Evolutionary conservation across 2,888 invertebrate genomes (phyloP), one percentile per base, ranked within the genome.

Genomic region (Sialis fuliginosa): DNA sequence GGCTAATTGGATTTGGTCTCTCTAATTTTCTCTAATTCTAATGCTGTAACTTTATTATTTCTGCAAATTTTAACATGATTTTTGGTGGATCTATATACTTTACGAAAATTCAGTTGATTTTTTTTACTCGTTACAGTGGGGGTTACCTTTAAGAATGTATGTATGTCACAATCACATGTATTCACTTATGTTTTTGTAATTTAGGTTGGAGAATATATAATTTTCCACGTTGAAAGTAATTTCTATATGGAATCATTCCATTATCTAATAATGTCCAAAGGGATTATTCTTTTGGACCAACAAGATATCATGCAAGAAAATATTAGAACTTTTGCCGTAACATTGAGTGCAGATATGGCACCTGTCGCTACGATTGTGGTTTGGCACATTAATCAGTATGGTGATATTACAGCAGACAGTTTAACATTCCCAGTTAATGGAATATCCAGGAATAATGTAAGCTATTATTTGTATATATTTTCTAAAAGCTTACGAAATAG

Each of bases 381-480:
- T 44, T 96, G 92, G 77, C 79, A 85, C 61, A 77, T 91, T 1
- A 81, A 81, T 5, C 76, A 76, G 9, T 79, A 83, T 54, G 91
- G 88, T 0, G 84, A 85, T 57, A 82, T 95, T 44, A 77, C 92
- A 1, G 88, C 88, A 0, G 96, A 96, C 68, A 87, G 90, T 48
- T 70, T 96, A 48, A 93, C 93, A n/a, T 92, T 95, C 71, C 91
- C 92, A 0, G 93, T 96, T 31, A 91, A 95, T 66, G 93, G 93
- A 50, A 89, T 95, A 54, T 87, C 91, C 1, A 67, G 90, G 50
- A 93, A 96, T 62, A 90, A 92, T 61, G 84, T 83, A 59, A 62
- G 64, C 61, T 32, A 41, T 46, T 33, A 40, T 33, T 6, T 7
- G 10, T 8, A 33, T 44, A 13, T 42, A 8, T 42, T 6, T 39